Conservation (phyloP, 2,797 vertebrate species). For the Crenichthys baileyi region DNA sequence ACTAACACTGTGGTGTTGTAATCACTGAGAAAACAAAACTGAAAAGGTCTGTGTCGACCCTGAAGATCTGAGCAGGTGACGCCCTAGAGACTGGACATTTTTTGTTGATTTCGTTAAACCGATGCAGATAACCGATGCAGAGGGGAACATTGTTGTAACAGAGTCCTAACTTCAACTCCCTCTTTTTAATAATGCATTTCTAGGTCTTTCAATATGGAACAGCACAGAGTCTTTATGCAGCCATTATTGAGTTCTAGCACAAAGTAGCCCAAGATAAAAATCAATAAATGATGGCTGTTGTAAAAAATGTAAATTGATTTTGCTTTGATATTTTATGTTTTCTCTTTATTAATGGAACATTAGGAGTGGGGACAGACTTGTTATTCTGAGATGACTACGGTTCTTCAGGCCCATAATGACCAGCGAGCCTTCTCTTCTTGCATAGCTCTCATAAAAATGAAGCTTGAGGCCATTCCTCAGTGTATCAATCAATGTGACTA, state of each 20-base stretch:
- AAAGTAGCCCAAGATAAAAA: constrained; percentile 34
- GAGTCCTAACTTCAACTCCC: constrained; percentile 15
- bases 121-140: not conserved
- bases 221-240: constrained; percentile 41
- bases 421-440: constrained; percentile 45
- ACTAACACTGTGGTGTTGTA: constrained; percentile 9
- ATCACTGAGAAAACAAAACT: constrained; percentile 16
- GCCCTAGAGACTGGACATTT: constrained; percentile 16
- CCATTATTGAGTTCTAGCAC: constrained; percentile 38
- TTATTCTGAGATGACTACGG: constrained; percentile 48
- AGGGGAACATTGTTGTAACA: not conserved
- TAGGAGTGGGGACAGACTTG: constrained; percentile 13
- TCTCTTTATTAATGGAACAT: constrained; percentile 55
- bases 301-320: constrained; percentile 49
- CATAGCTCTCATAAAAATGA: constrained; percentile 69
- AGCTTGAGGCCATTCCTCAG: constrained; percentile 71
- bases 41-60: constrained; percentile 7
- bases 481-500: constrained; percentile 80
- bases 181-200: constrained; percentile 25
- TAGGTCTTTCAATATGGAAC: constrained; percentile 42
- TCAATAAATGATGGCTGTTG: constrained; percentile 54
- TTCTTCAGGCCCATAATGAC: constrained; percentile 50
- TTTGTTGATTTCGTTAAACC: constrained; percentile 17
- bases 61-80: not conserved
- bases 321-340: constrained; percentile 56